These are phyloP conservation scores for Otocyon megalotis DNA, from an alignment of 2,113 vertebrate genomes.

Conservation along the genomic window DNA sequence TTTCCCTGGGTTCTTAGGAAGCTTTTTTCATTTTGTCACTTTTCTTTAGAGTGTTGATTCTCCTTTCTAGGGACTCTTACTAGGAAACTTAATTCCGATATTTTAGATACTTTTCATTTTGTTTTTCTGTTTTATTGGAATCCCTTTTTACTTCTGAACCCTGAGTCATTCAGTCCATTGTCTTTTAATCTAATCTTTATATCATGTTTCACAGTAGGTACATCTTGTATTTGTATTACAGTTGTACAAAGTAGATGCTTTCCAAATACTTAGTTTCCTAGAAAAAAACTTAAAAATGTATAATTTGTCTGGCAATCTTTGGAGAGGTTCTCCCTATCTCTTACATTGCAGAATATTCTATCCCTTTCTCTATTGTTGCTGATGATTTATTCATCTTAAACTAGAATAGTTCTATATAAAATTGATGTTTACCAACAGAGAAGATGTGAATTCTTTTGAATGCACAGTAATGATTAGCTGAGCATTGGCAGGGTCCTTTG, in stretches of 20 bases:
- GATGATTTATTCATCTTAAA: constrained; percentile 55
- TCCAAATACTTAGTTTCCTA: not conserved
- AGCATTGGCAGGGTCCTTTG: not conserved
- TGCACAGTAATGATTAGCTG: not conserved
- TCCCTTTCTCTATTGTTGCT: not conserved
- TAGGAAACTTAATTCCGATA: not conserved
- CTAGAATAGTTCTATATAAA: not conserved
- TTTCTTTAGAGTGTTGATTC: not conserved
- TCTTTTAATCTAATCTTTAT: constrained; percentile 35
- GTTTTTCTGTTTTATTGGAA: not conserved
- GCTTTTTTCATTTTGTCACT: not conserved
- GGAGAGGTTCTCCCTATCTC: not conserved
- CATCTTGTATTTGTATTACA: not conserved
- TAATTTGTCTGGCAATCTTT: constrained; percentile 16
- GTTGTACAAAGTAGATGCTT: not conserved
- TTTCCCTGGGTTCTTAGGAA: not conserved
- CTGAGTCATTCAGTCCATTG: not conserved
- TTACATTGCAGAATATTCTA: not conserved
- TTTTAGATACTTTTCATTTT: not conserved
- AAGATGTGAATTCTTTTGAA: not conserved
- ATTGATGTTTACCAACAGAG: not conserved
- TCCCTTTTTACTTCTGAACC: not conserved
- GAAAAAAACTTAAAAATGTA: not conserved
- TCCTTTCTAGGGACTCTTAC: not conserved
- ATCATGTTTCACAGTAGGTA: not conserved